A percentile compares a stretch with the other conserved stretches of the same genome.
Conservation (phyloP, 2,797 vertebrate genomes). For the Tokudaia muenninki region DNA sequence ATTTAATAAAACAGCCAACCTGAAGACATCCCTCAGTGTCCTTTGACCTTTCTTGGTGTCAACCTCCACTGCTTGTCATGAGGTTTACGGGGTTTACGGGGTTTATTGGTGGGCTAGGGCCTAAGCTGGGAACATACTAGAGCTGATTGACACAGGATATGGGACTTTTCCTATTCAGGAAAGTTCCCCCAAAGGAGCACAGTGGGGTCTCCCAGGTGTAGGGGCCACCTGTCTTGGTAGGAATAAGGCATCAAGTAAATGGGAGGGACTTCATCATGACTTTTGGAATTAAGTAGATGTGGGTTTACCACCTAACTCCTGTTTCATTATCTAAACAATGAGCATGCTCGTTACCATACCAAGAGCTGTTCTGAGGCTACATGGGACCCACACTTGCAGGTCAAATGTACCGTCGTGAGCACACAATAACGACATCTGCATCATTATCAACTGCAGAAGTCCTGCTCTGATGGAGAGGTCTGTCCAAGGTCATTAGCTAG, state of each 20-base stretch:
- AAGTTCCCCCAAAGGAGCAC: background rate
- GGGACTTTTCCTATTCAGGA: background rate
- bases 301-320: background rate
- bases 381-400: background rate
- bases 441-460: background rate
- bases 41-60: background rate
- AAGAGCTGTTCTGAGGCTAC: background rate
- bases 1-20: background rate
- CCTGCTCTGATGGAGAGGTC: background rate
- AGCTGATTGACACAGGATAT: background rate
- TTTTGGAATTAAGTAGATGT: background rate
- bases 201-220: background rate
- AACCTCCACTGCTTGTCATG: background rate
- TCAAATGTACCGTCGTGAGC: accelerated
- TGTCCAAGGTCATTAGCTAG: background rate
- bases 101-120: background rate
- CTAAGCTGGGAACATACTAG: background rate
- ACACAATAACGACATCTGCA: no score
- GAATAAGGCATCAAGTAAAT: background rate
- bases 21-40: background rate
- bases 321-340: background rate
- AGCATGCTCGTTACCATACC: background rate
- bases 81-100: background rate
- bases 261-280: background rate
- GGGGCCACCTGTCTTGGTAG: background rate